Conservation (phyloP, 2,888 invertebrate genomes). For the Deroplatys truncata region DNA sequence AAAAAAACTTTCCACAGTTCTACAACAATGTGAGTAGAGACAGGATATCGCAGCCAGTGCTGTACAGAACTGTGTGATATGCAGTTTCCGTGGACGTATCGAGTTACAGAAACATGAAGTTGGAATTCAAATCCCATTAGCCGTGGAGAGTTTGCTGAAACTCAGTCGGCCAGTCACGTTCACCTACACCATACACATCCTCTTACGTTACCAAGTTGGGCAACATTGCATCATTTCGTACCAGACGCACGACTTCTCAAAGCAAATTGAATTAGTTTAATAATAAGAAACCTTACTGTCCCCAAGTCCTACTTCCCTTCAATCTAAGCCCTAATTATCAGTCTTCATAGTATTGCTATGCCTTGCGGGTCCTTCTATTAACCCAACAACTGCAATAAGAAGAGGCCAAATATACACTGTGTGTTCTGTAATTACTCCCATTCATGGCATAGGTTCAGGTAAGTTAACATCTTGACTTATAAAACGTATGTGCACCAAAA, state of each 20-base stretch:
- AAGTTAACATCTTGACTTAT: no score
- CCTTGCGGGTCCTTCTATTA: not conserved
- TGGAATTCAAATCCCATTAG: not conserved
- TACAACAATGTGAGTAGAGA: not conserved
- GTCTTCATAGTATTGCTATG: not conserved
- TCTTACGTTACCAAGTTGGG: not conserved
- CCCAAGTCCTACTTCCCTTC: not conserved
- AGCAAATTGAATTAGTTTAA: not conserved
- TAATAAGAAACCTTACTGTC: not conserved
- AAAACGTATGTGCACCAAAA: no score
- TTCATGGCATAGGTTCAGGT: no score
- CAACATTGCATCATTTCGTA: not conserved
- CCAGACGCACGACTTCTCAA: not conserved
- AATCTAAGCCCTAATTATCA: not conserved
- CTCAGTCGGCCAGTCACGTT: not conserved
- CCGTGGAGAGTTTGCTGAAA: not conserved
- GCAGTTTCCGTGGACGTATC: not conserved
- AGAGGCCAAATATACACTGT: no score
- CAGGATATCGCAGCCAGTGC: not conserved
- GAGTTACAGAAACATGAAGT: not conserved
- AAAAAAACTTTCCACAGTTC: not conserved
- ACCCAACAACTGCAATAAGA: not conserved
- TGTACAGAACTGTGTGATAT: not conserved
- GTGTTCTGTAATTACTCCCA: no score
- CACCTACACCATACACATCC: not conserved